These are phyloP conservation scores for Rhyacophila brunnea DNA, from an alignment of 1,140 invertebrate species.

Conservation along the genomic window DNA sequence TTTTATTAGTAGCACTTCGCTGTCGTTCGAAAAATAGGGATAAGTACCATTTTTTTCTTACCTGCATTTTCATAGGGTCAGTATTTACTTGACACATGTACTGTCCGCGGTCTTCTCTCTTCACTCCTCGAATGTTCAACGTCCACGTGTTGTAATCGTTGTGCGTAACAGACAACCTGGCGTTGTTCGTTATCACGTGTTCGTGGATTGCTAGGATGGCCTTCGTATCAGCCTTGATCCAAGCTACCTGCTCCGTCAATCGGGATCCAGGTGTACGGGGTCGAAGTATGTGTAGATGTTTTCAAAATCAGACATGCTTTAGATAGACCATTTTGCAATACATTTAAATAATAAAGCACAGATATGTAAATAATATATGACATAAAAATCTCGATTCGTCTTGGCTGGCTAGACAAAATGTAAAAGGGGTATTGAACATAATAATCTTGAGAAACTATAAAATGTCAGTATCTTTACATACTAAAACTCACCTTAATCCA, in stretches of 20 bases:
- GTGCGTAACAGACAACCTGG: conserved; percentile 80
- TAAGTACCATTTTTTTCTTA: conserved; percentile 44
- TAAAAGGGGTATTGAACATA: too few relatives aligned
- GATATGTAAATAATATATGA: too few relatives aligned
- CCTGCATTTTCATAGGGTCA: conserved; percentile 91
- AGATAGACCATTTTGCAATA: conserved; percentile 10
- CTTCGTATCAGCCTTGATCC: conserved; percentile 91
- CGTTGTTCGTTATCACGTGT: conserved; percentile 89
- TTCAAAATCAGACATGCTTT: conserved; percentile 29
- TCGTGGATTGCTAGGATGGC: conserved; percentile 89
- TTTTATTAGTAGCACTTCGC: too few relatives aligned
- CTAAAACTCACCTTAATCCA: too few relatives aligned
- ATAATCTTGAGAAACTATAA: too few relatives aligned
- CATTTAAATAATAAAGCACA: too few relatives aligned
- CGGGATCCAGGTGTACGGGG: neutral
- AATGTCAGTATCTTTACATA: too few relatives aligned
- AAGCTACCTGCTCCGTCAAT: conserved; percentile 69
- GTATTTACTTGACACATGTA: conserved; percentile 95
- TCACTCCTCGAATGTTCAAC: conserved; percentile 77
- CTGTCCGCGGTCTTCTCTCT: conserved; percentile 79
- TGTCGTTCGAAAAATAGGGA: too few relatives aligned
- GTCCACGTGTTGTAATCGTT: conserved; percentile 87
- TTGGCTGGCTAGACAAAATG: too few relatives aligned
- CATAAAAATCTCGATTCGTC: too few relatives aligned
- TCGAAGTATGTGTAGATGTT: conserved; percentile 8